These are phyloP conservation scores for Scomberomorus guttatus DNA, from an alignment of 2,797 vertebrate species.

Conservation along the genomic window DNA sequence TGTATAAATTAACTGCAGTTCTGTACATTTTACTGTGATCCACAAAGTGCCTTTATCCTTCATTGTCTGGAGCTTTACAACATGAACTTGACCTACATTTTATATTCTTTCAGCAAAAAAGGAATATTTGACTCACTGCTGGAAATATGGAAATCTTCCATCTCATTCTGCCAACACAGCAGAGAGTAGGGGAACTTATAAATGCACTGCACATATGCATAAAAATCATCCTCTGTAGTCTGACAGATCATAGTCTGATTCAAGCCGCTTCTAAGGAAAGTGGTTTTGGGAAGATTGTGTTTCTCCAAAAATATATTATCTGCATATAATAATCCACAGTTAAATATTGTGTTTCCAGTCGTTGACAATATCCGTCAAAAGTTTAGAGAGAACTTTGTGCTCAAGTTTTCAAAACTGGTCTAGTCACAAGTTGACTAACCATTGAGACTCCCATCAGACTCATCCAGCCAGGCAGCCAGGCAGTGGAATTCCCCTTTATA, in stretches of 20 bases:
- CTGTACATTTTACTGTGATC: constrained; percentile 16
- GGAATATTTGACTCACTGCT: constrained; percentile 44
- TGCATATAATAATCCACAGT: constrained; percentile 11
- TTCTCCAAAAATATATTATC: constrained; percentile 23
- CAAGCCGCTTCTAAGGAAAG: constrained; percentile 25
- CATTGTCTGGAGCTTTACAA: constrained; percentile 20
- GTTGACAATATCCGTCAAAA: constrained; percentile 10
- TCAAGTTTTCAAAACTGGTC: constrained; percentile 9
- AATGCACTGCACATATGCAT: constrained; percentile 55
- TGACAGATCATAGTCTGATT: constrained; percentile 42
- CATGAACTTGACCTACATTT: constrained; percentile 63
- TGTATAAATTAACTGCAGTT: background rate
- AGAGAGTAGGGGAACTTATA: constrained; percentile 29
- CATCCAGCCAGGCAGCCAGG: constrained; percentile 34
- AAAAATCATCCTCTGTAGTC: constrained; percentile 36
- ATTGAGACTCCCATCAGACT: constrained; percentile 16
- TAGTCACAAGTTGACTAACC: too few species aligned
- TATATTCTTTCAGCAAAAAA: constrained; percentile 43
- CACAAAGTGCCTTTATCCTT: background rate
- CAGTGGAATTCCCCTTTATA: constrained; percentile 49
- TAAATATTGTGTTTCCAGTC: constrained; percentile 2
- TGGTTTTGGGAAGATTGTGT: constrained; percentile 30
- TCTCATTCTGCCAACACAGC: constrained; percentile 47
- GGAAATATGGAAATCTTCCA: constrained; percentile 58
- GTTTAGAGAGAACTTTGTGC: constrained; percentile 14